These are phyloP conservation scores for Emydocephalus ijimae DNA, from an alignment of 2,113 vertebrate species.

Conservation along the genomic window DNA sequence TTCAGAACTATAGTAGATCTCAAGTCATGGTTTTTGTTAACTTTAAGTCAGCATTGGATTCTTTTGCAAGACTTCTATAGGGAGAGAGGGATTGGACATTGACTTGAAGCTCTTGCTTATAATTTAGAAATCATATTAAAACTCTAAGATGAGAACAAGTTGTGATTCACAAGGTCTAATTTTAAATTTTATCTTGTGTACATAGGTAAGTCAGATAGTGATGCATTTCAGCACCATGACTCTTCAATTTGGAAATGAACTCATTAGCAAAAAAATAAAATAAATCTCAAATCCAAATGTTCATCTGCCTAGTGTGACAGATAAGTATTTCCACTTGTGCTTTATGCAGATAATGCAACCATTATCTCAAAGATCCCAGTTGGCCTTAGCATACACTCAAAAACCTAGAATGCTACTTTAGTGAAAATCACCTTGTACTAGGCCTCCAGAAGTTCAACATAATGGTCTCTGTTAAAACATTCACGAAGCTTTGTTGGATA, in stretches of 20 bases:
- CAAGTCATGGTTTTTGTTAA: neutral
- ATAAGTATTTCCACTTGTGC: neutral
- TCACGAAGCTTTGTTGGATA: neutral
- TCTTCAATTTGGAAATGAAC: neutral
- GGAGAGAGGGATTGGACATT: neutral
- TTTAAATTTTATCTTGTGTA: neutral
- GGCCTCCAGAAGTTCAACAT: neutral
- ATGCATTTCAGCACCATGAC: neutral
- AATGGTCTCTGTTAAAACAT: neutral
- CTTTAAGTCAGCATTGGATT: neutral
- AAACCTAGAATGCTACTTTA: neutral
- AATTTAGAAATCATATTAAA: neutral
- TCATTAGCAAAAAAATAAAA: neutral
- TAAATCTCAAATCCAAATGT: neutral
- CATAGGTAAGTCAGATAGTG: neutral
- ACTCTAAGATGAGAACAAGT: neutral
- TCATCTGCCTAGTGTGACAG: neutral
- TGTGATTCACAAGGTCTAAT: neutral
- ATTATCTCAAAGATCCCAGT: neutral
- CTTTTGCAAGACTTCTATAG: neutral
- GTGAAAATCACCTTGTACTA: neutral
- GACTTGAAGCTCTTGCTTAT: neutral
- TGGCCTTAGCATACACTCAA: neutral
- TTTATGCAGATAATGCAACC: neutral
- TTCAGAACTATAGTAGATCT: neutral